These are phyloP conservation scores for Platygyra sinensis DNA, from an alignment of 64 coral and sea anemone species.

Conservation along the genomic window DNA sequence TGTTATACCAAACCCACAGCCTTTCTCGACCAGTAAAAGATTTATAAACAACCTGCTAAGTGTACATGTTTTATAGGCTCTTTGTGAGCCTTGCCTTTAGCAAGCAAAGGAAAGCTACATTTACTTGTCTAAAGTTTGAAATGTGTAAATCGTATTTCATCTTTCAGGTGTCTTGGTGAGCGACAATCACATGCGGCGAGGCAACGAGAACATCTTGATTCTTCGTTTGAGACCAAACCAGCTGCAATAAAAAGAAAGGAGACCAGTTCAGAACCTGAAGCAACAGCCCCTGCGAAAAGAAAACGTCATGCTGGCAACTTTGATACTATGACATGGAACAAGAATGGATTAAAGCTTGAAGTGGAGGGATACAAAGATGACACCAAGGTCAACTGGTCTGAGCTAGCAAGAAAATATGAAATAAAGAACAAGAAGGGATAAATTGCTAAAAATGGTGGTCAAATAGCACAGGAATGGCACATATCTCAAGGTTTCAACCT, in stretches of 20 bases:
- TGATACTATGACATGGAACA: slow-evolving; percentile 43
- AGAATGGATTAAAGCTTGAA: slow-evolving; percentile 29
- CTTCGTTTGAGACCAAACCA: background rate
- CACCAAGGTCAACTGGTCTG: slow-evolving; percentile 28
- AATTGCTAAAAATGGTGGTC: slow-evolving; percentile 49
- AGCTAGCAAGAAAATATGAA: background rate
- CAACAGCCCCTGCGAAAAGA: background rate
- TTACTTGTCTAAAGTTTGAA: background rate
- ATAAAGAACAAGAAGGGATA: slow-evolving; percentile 30
- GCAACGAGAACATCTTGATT: slow-evolving; percentile 26
- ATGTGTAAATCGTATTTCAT: background rate
- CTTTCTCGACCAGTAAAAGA: no score
- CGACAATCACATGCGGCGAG: slow-evolving; percentile 37
- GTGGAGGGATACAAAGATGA: slow-evolving; percentile 39
- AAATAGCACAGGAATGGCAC: slow-evolving; percentile 31
- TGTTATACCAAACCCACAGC: no score
- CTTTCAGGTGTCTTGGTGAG: slow-evolving; percentile 15
- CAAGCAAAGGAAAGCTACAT: background rate
- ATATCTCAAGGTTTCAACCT: background rate
- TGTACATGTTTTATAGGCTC: no score
- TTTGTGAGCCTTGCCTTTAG: background rate
- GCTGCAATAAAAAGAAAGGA: background rate
- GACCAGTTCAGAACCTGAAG: background rate
- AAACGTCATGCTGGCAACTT: slow-evolving; percentile 35
- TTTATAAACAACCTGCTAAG: no score